A percentile compares a stretch with the other conserved stretches of the same genome.
These are phyloP conservation scores for Nilaparvata lugens DNA, from an alignment of 1,140 invertebrate genomes.

Conservation along the genomic window DNA sequence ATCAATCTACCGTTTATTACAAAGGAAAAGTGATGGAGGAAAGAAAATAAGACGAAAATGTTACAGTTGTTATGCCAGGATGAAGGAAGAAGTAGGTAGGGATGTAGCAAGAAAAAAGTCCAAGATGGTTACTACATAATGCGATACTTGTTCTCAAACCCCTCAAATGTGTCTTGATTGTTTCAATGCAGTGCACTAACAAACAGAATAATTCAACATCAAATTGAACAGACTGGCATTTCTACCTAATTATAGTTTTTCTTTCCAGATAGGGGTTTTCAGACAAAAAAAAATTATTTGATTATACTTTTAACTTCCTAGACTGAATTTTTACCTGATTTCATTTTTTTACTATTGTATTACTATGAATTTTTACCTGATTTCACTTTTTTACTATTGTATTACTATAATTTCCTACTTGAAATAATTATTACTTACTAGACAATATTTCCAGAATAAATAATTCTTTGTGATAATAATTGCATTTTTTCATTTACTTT, in stretches of 20 bases:
- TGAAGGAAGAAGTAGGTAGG: not conserved
- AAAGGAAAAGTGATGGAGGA: not conserved
- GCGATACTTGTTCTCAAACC: not conserved
- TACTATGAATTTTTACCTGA: not conserved
- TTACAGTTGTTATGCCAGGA: not conserved
- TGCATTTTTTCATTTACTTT: not conserved
- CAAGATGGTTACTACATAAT: conserved; percentile 2
- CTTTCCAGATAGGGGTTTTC: too few relatives aligned
- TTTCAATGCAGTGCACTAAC: not conserved
- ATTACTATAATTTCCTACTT: not conserved
- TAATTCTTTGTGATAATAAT: not conserved
- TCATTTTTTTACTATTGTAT: not conserved
- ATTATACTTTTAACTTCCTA: too few relatives aligned
- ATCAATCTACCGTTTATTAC: not conserved
- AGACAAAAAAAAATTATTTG: too few relatives aligned
- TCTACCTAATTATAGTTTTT: too few relatives aligned
- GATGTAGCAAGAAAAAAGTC: not conserved
- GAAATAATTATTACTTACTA: not conserved
- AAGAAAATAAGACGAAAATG: conserved; percentile 9
- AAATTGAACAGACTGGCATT: too few relatives aligned
- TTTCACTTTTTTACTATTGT: not conserved
- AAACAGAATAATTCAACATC: too few relatives aligned
- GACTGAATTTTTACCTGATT: not conserved
- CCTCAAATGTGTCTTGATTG: conserved; percentile 7
- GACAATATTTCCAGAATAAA: not conserved